Evolutionary conservation across 2,113 vertebrate genomes (phyloP).

Genomic region (Grammomys surdaster): DNA sequence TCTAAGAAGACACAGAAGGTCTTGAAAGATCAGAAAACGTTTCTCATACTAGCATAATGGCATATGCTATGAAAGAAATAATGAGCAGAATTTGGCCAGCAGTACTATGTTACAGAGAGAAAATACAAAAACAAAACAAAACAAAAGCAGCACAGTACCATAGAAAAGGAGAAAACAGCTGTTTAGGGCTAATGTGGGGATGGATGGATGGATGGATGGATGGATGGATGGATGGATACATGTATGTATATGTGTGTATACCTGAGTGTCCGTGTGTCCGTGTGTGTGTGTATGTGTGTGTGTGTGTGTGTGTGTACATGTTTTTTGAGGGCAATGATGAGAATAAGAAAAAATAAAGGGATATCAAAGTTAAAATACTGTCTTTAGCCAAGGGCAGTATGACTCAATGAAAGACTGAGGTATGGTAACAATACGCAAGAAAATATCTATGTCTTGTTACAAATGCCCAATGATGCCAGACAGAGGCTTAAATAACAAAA

Average conservation of each 20-base stretch:
- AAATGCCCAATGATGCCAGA: background rate
- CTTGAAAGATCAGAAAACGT: background rate
- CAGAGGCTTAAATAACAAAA: background rate
- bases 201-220: background rate
- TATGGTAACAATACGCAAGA: constrained; percentile 21
- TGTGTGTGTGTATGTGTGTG: background rate
- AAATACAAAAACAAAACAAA: background rate
- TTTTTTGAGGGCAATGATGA: background rate
- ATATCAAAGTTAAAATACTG: constrained; percentile 18
- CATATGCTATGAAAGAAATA: background rate
- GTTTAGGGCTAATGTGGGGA: background rate
- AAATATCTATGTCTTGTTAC: background rate
- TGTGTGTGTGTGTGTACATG: background rate
- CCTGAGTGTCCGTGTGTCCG: background rate
- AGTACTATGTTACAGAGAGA: background rate
- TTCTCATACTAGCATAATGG: background rate
- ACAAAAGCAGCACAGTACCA: background rate
- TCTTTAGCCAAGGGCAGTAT: background rate
- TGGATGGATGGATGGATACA: too few species aligned
- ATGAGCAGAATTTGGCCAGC: background rate
- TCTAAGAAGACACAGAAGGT: background rate
- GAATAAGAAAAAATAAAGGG: background rate
- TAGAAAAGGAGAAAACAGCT: background rate
- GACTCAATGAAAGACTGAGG: background rate
- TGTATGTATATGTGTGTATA: background rate